Evolutionary conservation across 2,113 vertebrate species (phyloP).

Genomic region (Baryphthengus martii): DNA sequence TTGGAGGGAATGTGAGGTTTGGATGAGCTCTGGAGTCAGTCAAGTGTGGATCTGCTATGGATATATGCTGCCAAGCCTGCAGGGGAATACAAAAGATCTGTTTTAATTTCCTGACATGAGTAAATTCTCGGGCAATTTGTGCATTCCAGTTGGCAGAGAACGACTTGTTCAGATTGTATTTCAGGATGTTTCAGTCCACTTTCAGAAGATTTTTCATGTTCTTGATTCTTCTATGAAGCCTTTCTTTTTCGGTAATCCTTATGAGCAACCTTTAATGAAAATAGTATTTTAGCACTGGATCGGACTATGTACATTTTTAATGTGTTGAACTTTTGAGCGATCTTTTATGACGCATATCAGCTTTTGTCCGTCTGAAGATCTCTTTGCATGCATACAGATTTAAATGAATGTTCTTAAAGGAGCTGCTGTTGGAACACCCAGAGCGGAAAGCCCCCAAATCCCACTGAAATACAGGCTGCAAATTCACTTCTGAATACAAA

Average conservation of each 20-base stretch:
- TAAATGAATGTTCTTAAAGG: not conserved
- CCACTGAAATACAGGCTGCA: not conserved
- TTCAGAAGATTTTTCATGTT: not conserved
- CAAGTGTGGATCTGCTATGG: not conserved
- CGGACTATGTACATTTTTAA: not conserved
- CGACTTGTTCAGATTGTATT: not conserved
- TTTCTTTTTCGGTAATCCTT: not conserved
- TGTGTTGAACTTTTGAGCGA: not conserved
- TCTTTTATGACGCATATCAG: not conserved
- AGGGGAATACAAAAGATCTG: not conserved
- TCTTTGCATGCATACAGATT: not conserved
- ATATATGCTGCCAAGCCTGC: not conserved
- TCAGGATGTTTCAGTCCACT: not conserved
- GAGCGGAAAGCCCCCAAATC: not conserved
- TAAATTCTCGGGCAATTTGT: not conserved
- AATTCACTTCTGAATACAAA: not conserved
- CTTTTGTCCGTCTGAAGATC: not conserved
- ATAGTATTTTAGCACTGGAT: not conserved
- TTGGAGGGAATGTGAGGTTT: not conserved
- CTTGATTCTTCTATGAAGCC: not conserved
- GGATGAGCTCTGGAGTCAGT: not conserved
- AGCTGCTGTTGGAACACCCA: not conserved
- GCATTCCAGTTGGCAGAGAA: not conserved
- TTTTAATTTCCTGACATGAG: not conserved
- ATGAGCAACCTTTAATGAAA: not conserved